Base-by-base conservation (phyloP, 2,113 vertebrate genomes). In the Clarias batrachus region DNA sequence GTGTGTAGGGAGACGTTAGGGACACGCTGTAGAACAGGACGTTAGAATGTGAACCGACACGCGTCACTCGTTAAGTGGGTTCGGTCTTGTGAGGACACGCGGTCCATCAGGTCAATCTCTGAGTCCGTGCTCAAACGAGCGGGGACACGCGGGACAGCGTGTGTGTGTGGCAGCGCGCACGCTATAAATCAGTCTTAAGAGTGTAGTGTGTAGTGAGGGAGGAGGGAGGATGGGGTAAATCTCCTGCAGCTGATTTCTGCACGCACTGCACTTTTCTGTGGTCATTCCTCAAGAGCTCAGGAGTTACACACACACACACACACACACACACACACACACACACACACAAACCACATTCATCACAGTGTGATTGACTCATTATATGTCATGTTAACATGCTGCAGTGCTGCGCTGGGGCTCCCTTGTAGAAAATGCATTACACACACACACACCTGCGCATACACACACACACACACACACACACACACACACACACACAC, bases 201-300 rank as follows among this genome's bases (percentile, higher is more conserved):
- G 85, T 37, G n/a, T 23, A 90, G 89, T 80, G 87, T 77, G 78
- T 86, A 89, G 85, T 89, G 91, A 86, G 90, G 91, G 89, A 82
- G 89, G 25, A 41, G 68, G 90, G 84, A 82, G 87, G 83, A 89
- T n/a, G 73, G 82, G 81, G 86, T 91, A 85, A 85, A 82, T 60
- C 74, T 86, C 65, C 62, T 48, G 83, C 66, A 86, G 84, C 41
- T 83, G 83, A 86, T 70, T 88, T 88, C 76, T 88, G 89, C 89
- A 81, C 33, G 27, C 76, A 25, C 71, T 84, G 84, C 89, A 90
- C 81, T 90, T 88, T 87, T 83, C 77, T 62, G 27, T 88, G 87
- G 84, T 88, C 86, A 86, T 90, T 86, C 89, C 89, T 90, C 89
- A 90, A 27, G 65, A 27, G 37, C 14, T 87, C 88, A 89, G 10